These are phyloP conservation scores for Corydoras sp. DNA, from an alignment of 2,113 vertebrate genomes.

Conservation along the genomic window DNA sequence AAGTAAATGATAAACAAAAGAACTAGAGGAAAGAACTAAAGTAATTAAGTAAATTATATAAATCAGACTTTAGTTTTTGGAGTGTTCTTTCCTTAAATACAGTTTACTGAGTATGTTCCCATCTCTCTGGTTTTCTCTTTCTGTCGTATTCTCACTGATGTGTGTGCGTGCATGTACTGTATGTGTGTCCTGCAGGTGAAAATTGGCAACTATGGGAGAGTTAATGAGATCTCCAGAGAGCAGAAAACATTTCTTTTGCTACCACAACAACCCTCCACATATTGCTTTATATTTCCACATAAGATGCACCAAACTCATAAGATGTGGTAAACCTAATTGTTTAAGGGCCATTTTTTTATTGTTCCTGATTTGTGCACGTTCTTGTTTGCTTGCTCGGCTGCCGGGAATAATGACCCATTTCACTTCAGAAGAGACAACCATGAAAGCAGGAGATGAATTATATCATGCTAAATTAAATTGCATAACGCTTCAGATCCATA, in stretches of 20 bases:
- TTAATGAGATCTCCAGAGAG: constrained; percentile 71
- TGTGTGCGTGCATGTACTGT: constrained; percentile 52
- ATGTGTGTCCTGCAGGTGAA: constrained; percentile 51
- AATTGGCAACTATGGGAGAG: constrained; percentile 59
- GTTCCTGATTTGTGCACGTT: constrained; percentile 34
- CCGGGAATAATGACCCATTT: constrained; percentile 56
- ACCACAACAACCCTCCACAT: constrained; percentile 53
- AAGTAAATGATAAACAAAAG: no score
- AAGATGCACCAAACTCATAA: constrained; percentile 58
- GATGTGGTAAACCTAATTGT: constrained; percentile 59
- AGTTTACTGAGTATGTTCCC: no score
- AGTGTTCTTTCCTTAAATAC: no score
- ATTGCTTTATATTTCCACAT: constrained; percentile 57
- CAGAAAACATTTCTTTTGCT: constrained; percentile 56
- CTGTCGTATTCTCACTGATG: constrained; percentile 42
- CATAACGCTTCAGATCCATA: constrained; percentile 30
- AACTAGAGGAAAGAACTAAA: no score
- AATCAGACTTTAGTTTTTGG: no score
- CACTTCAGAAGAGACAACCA: constrained; percentile 40
- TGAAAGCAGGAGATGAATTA: constrained; percentile 26
- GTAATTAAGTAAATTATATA: no score
- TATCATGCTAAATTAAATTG: constrained; percentile 40
- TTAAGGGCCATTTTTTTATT: constrained; percentile 57
- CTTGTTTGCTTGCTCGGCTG: constrained; percentile 36
- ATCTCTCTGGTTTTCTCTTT: no score